Base-by-base conservation (phyloP, 2,113 vertebrate species). In the Tychaedon coryphoeus region DNA sequence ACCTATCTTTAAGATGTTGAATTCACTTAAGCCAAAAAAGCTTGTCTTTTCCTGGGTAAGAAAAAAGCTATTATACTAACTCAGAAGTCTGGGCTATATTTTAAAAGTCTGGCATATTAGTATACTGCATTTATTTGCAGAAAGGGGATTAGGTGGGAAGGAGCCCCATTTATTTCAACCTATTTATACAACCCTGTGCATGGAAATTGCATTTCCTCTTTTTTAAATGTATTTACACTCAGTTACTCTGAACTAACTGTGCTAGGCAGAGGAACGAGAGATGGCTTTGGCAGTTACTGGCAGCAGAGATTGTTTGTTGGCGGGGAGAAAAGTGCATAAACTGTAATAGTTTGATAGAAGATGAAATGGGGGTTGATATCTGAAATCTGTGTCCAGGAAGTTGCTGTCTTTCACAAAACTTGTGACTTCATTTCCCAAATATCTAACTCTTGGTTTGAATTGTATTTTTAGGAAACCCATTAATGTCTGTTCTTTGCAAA, bases 11-110 rank as follows among this genome's bases (percentile, higher is more conserved):
- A 81, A 92, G 22, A 43, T 78, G 45, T 57, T 91, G 43, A 75
- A 71, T 95, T 96, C 17, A 42, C 84, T 90, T 93, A 85, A 92
- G 34, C 74, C 77, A 79, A 88, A 88, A 93, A 50, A 92, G 9
- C 58, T 83, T 94, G 42, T 93, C 47, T 86, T 74, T 74, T 69
- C 54, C 43, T 64, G 9, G 50, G 53, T 58, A 53, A 69, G 45
- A 89, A 70, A 79, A 86, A 67, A 72, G 3, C 31, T 91, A 9
- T 71, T 54, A 15, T 9, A 60, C 14, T 57, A 69, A 75, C n/a
- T 75, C 7, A 57, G 2, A 86, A 83, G 51, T 66, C 92, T 94
- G 64, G 88, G 56, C 86, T 95, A 2, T 88, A 58, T 92, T 95
- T 90, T 80, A 40, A 31, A 88, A 86, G 83, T 86, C 91, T 92